Base-by-base conservation (phyloP, 2,888 invertebrate species). In the Caenorhabditis afra region DNA sequence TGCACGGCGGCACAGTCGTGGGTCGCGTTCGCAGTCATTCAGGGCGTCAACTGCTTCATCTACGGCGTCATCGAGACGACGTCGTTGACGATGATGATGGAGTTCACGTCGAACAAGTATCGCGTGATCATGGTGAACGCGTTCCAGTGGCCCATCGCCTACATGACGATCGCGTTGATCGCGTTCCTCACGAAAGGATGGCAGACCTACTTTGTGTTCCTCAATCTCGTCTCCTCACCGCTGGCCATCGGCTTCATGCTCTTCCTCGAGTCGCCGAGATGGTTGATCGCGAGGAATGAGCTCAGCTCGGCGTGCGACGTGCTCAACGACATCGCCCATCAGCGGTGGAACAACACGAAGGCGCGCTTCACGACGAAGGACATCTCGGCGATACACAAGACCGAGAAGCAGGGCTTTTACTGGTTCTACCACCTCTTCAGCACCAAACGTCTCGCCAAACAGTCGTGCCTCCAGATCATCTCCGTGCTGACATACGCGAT, bases 11-110 rank as follows among this genome's bases (percentile, higher is more conserved):
- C 88, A 1, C 83, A 75, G 23, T 68, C 65, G 16, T 89, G 89
- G 89, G 39, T 81, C 4, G 81, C 82, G n/a, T 88, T 84, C 53
- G 79, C 87, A 7, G 57, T 55, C 1, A 82, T 83, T 50, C 86
- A 87, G 68, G 82, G 79, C 2, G 73, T 87, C 49, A 89, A 87
- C 57, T 87, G 89, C 53, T 82, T 89, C 71, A 57, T 89, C 18
- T 89, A 89, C 65, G 89, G 89, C 37, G 74, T 87, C 37, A 84
- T 89, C 29, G 88, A 88, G 79, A 77, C 76, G n/a, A 87, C 87
- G 7, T 79, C 85, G 1, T 65, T 88, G 14, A 86, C 87, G 7
- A 79, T 89, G 84, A 84, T 89, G 87, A 86, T 89, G 84, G 89
- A 89, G 62, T 86, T 84, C 74, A 89, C 89, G 3, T 87, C 85